phyloP scores from a whole-genome alignment of 2,797 vertebrate genomes.

The Mergus octosetaceus region DNA sequence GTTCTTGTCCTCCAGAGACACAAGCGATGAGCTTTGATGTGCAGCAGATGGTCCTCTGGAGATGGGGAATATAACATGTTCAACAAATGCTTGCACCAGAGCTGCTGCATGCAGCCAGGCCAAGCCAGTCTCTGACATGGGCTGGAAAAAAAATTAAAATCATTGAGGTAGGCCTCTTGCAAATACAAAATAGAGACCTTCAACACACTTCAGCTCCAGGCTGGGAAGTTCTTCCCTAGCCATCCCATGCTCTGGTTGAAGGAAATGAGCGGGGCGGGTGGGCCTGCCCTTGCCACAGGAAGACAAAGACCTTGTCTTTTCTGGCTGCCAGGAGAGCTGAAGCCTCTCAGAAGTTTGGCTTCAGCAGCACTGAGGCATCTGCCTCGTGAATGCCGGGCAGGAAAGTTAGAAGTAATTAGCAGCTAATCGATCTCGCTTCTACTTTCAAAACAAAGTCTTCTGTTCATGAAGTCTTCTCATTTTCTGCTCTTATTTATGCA shows the following conservation, averaged over 20 bases:
- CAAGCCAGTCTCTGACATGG: background rate
- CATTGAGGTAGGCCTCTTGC: background rate
- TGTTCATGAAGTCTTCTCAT: conserved; percentile 59
- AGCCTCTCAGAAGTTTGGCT: background rate
- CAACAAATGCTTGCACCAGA: background rate
- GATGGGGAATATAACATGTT: background rate
- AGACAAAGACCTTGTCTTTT: background rate
- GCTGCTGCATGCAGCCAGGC: background rate
- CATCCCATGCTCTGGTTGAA: background rate
- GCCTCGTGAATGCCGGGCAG: background rate
- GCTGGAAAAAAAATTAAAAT: background rate
- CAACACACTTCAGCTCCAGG: accelerated
- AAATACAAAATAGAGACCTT: background rate
- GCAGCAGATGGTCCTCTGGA: background rate
- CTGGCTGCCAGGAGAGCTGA: background rate
- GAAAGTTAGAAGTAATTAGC: conserved; percentile 43
- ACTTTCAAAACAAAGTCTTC: conserved; percentile 61
- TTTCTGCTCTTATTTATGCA: conserved; percentile 55
- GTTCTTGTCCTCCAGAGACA: background rate
- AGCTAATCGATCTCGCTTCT: background rate
- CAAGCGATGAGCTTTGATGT: background rate
- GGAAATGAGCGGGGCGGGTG: background rate
- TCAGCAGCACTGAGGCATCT: background rate
- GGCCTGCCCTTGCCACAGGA: background rate
- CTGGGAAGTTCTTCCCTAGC: background rate